Evolutionary conservation across 2,888 invertebrate species (phyloP), one percentile per base, ranked within the genome.

Genomic region (Autographa pulchrina): DNA sequence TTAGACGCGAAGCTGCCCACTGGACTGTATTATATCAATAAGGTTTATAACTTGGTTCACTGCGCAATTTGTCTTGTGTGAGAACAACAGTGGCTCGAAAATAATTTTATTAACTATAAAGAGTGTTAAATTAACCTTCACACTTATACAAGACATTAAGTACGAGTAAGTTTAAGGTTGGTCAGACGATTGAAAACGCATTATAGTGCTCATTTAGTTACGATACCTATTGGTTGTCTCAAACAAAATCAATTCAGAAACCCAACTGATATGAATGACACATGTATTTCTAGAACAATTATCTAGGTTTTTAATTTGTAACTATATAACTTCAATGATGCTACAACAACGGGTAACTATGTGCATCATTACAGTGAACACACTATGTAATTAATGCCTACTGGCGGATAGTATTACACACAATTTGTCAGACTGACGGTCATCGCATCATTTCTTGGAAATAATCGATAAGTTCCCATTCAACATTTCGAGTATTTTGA

Each of bases 361-460:
- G 68, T 69, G 80, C 72, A 74, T 82, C 65, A 84, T 74, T 73
- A 72, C 63, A 73, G 61, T 72, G 62, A 52, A 66, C 73, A 69
- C 58, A n/a, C 48, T 63, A 43, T 70, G 61, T 80, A 84, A 84
- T 82, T 82, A 82, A 72, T 66, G 69, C 69, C 43, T 70, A 62
- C 65, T 62, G 25, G 20, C 56, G 80, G 82, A 75, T 83, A 80
- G 62, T 74, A 76, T 83, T 83, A 84, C 85, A 77, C 68, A 78
- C 78, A 78, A 72, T 75, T 73, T 75, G 78, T 72, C 68, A 74
- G 81, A 75, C 70, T 63, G 56, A 59, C 75, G 82, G 80, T 79
- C 86, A 81, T 61, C 84, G 85, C 85, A 87, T 86, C 86, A 85
- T 85, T 95, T 94, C 94, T 88, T 82, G 90, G 94, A 94, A 95